Conservation (phyloP, 2,888 invertebrate genomes). For the Ochropleura leucogaster region DNA sequence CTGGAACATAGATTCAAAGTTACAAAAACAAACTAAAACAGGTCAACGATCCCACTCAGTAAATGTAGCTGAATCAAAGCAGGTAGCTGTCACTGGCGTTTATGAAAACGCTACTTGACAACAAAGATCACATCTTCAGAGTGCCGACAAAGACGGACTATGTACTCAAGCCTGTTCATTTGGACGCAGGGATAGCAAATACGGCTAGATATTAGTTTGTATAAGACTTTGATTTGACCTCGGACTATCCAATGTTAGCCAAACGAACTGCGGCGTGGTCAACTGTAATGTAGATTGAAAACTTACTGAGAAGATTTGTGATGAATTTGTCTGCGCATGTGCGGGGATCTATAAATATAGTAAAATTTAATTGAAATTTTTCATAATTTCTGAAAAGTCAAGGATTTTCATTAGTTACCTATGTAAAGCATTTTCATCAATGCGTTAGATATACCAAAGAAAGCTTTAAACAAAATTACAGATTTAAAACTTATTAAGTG, state of each 20-base stretch:
- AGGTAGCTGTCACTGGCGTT: conserved; percentile 7
- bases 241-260: no score
- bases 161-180: conserved; percentile 13
- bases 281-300: neutral
- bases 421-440: neutral
- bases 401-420: neutral
- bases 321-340: neutral
- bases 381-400: neutral
- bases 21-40: conserved; percentile 5
- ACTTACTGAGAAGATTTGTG: neutral
- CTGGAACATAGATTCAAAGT: conserved; percentile 4
- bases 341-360: neutral
- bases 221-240: conserved; percentile 11
- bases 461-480: neutral
- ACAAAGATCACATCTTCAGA: conserved; percentile 30
- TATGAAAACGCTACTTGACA: conserved; percentile 6
- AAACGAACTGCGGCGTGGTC: no score
- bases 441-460: neutral
- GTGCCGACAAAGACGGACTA: conserved; percentile 12
- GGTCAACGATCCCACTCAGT: conserved; percentile 13
- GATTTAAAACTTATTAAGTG: neutral
- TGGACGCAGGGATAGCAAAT: conserved; percentile 13
- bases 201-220: conserved; percentile 33
- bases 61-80: conserved; percentile 19
- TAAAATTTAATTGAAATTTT: neutral